These are phyloP conservation scores for Coleophora flavipennella DNA, from an alignment of 2,888 invertebrate species.

Conservation along the genomic window DNA sequence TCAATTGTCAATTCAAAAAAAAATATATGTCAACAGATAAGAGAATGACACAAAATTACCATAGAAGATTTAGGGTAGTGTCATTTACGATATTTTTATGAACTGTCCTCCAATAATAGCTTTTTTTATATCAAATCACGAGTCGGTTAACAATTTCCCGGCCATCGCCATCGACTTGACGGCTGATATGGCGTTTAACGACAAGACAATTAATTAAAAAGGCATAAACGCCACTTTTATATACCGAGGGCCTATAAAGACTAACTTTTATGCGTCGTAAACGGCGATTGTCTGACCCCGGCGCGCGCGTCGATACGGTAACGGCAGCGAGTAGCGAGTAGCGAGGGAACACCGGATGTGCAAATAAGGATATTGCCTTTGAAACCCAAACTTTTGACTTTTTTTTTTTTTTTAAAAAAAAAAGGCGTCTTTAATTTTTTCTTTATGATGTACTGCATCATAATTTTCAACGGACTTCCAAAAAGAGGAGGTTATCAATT, in stretches of 20 bases:
- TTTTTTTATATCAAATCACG: slow-evolving; percentile 64
- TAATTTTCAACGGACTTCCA: too few relatives aligned
- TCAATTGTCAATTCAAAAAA: too few relatives aligned
- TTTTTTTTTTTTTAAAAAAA: too few relatives aligned
- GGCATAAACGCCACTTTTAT: slow-evolving; percentile 70
- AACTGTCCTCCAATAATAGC: slow-evolving; percentile 24
- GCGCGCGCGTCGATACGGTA: slow-evolving; percentile 41
- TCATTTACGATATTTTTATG: slow-evolving; percentile 56
- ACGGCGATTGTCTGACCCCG: slow-evolving; percentile 68
- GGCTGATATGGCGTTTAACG: slow-evolving; percentile 66
- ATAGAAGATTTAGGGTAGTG: slow-evolving; percentile 17
- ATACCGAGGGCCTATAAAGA: slow-evolving; percentile 67
- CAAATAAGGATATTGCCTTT: slow-evolving; percentile 15
- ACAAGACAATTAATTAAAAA: slow-evolving; percentile 71
- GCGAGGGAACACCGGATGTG: slow-evolving; percentile 28
- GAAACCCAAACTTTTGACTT: too few relatives aligned
- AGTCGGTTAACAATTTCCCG: slow-evolving; percentile 59
- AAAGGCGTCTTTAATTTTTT: too few relatives aligned
- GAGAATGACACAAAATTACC: slow-evolving; percentile 3
- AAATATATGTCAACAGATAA: too few relatives aligned
- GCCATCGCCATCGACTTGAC: slow-evolving; percentile 52
- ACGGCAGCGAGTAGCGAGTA: slow-evolving; percentile 21
- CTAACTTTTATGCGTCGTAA: slow-evolving; percentile 73
- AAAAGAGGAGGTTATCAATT: too few relatives aligned
- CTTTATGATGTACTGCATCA: too few relatives aligned